Evolutionary conservation across 2,888 invertebrate genomes (phyloP).

Genomic region (Philopedon plagiatum): DNA sequence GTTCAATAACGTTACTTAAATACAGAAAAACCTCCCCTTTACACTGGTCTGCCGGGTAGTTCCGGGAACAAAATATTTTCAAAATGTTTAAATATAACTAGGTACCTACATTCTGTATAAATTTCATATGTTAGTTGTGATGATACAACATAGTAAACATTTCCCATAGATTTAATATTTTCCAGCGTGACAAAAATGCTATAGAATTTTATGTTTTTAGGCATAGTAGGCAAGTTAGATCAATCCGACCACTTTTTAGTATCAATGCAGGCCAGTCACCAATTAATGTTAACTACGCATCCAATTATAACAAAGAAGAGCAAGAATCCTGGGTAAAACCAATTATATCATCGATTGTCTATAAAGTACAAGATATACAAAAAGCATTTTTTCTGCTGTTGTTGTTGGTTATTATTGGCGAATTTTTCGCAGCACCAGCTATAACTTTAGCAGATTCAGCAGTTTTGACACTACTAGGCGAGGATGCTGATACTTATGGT

Average conservation of each 20-base stretch:
- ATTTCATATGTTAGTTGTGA: too few relatives aligned
- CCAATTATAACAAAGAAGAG: conserved; percentile 80
- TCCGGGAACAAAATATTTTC: too few relatives aligned
- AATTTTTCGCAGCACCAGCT: conserved; percentile 97
- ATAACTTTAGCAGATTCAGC: conserved; percentile 95
- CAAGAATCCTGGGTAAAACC: conserved; percentile 89
- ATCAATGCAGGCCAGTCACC: conserved; percentile 78
- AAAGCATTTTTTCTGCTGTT: conserved; percentile 96
- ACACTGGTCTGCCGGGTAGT: too few relatives aligned
- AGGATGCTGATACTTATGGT: conserved; percentile 91
- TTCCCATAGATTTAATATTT: too few relatives aligned
- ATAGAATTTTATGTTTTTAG: conserved; percentile 50
- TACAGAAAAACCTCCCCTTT: too few relatives aligned
- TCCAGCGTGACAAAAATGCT: neutral
- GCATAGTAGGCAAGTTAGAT: conserved; percentile 65
- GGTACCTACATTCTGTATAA: too few relatives aligned
- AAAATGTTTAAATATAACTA: too few relatives aligned
- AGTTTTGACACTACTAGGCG: conserved; percentile 89
- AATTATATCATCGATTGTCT: conserved; percentile 93
- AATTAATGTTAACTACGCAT: conserved; percentile 80
- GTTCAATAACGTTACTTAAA: too few relatives aligned
- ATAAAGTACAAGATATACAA: conserved; percentile 90
- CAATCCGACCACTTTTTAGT: conserved; percentile 63
- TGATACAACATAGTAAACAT: too few relatives aligned
- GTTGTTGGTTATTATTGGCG: conserved; percentile 93